Base-by-base conservation (phyloP, 2,797 vertebrate species). In the Mus caroli region DNA sequence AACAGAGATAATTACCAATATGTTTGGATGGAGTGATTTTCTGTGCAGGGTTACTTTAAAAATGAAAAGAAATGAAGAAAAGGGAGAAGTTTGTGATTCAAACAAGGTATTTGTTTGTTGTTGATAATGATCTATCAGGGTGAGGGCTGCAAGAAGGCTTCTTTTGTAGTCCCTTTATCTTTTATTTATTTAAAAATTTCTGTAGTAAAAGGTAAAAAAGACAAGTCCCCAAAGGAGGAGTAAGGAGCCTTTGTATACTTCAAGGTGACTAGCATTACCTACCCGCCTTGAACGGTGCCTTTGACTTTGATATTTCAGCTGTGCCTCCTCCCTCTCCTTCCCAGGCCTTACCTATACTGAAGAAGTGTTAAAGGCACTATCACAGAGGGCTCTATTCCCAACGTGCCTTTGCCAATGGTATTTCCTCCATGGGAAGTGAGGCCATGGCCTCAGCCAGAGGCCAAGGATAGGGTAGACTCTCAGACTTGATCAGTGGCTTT, bases 341-440 rank as follows among this genome's bases (percentile, higher is more conserved):
- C 46, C n/a, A 85, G 71, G 83, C n/a, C 31, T 78, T 12, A 14
- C 26, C 79, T 86, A 52, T 24, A 24, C 19, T 28, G 31, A 88
- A 94, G 77, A 67, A 15, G 43, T 7, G 43, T 91, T 78, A 85
- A 86, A 86, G 15, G 19, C 3, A 37, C 54, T 69, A 69, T 71
- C 84, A 77, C 90, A 62, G 79, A 76, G 9, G n/a, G 77, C 12
- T 82, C 94, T 46, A 76, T 62, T 92, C 78, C 90, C 71, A 92
- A 84, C 80, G 94, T 26, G 8, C 22, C 67, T 58, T 71, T 43
- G 90, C 67, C 76, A 46, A 54, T n/a, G 31, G 58, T 4, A 17
- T 93, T 96, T 95, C 40, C 22, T 79, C 12, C 75, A 19, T 77
- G 67, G 79, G n/a, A 71, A 85, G 50, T 50, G 12, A 77, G 26